phyloP scores from a whole-genome alignment of 2,888 invertebrate species.

The Ligdia adustata region DNA sequence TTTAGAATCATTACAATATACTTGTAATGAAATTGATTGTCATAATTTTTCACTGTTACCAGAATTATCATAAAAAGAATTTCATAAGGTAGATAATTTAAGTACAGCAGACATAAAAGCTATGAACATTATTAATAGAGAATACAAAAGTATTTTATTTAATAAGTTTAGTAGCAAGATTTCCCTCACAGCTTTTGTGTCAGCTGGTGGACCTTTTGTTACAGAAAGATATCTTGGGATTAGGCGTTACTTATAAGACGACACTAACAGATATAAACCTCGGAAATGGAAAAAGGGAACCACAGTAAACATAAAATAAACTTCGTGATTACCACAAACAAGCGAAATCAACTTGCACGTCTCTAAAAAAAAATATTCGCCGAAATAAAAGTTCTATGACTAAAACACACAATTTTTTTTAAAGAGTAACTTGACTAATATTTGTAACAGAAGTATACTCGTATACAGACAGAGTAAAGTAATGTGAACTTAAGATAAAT shows the following conservation, averaged over 20 bases:
- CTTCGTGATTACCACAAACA: slow-evolving; percentile 28
- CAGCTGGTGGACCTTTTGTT: slow-evolving; percentile 3
- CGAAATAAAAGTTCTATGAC: too few relatives aligned
- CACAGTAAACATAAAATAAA: slow-evolving; percentile 33
- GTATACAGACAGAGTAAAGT: too few relatives aligned
- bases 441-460: too few relatives aligned
- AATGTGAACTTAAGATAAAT: too few relatives aligned
- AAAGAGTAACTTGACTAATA: too few relatives aligned
- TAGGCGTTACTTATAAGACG: slow-evolving; percentile 8
- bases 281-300: slow-evolving; percentile 7
- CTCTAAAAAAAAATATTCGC: too few relatives aligned
- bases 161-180: slow-evolving; percentile 2
- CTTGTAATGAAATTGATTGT: too few relatives aligned
- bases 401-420: too few relatives aligned
- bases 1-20: too few relatives aligned
- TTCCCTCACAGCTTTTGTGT: slow-evolving; percentile 1
- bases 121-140: not conserved
- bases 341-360: slow-evolving; percentile 27
- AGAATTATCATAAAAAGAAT: too few relatives aligned
- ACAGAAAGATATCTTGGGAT: slow-evolving; percentile 12
- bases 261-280: slow-evolving; percentile 10
- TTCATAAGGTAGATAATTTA: too few relatives aligned
- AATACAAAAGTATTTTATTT: slow-evolving; percentile 5
- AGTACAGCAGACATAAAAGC: not conserved
- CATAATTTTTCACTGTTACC: too few relatives aligned